Conservation (phyloP, 2,797 vertebrate species). For the Sebastes itinus region DNA sequence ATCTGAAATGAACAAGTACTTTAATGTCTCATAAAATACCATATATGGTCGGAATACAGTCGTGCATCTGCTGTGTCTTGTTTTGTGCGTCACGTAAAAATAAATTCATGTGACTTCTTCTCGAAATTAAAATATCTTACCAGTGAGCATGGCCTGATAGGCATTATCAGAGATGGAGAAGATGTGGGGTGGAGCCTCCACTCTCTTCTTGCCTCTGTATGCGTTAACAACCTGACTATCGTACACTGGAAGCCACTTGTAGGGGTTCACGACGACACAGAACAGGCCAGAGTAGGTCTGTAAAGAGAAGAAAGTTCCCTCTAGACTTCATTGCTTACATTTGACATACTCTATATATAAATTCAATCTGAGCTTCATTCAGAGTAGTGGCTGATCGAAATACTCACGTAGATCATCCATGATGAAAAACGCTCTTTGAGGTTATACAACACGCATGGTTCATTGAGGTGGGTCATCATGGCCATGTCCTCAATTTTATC, state of each 20-base stretch:
- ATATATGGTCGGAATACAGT: not conserved
- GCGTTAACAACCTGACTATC: constrained; percentile 43
- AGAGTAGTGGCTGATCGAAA: not conserved
- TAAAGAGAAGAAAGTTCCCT: not conserved
- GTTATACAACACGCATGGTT: constrained; percentile 91
- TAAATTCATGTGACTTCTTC: not conserved
- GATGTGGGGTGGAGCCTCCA: constrained; percentile 77
- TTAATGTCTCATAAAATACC: not conserved
- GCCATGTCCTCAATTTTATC: constrained; percentile 83
- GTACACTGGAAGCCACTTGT: constrained; percentile 90
- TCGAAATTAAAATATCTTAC: constrained; percentile 30
- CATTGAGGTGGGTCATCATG: constrained; percentile 83
- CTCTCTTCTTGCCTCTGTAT: constrained; percentile 75
- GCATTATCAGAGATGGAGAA: constrained; percentile 91
- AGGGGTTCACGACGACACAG: constrained; percentile 89
- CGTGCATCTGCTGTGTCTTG: not conserved
- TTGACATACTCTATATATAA: not conserved
- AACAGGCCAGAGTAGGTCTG: constrained; percentile 90
- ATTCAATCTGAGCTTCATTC: not conserved
- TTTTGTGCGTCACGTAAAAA: not conserved
- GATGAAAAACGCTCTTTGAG: constrained; percentile 93
- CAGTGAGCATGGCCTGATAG: constrained; percentile 86
- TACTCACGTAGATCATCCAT: constrained; percentile 92
- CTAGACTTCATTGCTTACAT: not conserved
- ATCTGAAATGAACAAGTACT: constrained; percentile 66